Base-by-base conservation (phyloP, 2,797 vertebrate species). In the Myoxocephalus aenaeus region DNA sequence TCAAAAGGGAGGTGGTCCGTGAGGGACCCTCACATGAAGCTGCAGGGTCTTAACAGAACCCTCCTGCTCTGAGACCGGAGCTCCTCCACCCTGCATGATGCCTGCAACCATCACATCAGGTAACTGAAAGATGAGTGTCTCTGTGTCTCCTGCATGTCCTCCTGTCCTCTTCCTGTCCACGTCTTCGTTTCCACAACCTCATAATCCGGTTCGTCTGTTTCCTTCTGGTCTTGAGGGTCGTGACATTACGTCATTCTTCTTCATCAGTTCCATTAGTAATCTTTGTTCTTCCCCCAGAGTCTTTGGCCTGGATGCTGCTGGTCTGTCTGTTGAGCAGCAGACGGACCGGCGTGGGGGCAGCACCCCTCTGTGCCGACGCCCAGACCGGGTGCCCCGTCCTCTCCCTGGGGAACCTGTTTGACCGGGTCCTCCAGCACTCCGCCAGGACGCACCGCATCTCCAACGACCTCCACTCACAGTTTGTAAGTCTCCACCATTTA, bases 381-480 rank as follows among this genome's bases (percentile, higher is more conserved):
- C 84, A 89, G 22, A 56, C 83, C 0, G 82, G 86, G 32, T 95
- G 95, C 82, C 93, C 88, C 3, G 56, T 90, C 22, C 85, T 94
- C 9, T 91, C 93, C 1, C 88, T 96, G 83, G 90, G 92, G 0
- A 92, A 96, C 71, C 93, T 96, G 78, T 96, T 96, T 46, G 94
- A 96, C 70, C 91, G 95, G 65, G 95, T 96, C 76, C 95, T 96
- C 65, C 95, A 95, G 38, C 95, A 96, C 88, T 96, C 95, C 0
- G 91, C 92, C 53, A 91, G 95, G 87, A 94, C 95, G 87, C 95
- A 96, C 38, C 83, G 92, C 67, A 90, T 96, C 66, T 96, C 96
- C 65, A 93, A 91, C 0, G 94, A 95, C 75, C 94, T 96, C n/a
- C 93, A 93, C 85, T 79, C 92, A 0, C 91, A 96, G 74, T 92